Base-by-base conservation (phyloP, 2,113 vertebrate species). In the Ochotona curzoniae region DNA sequence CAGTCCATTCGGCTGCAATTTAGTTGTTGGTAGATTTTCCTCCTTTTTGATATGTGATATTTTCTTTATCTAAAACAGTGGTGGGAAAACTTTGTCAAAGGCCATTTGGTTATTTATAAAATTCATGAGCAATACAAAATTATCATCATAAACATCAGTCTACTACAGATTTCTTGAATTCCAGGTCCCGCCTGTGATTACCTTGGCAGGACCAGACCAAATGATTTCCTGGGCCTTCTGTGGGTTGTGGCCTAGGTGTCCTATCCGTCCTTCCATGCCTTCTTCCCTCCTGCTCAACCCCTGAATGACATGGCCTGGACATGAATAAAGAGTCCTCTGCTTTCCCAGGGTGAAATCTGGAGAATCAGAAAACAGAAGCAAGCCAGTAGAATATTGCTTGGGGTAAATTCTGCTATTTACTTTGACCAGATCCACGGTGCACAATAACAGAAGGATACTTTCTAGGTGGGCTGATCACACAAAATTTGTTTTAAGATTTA, bases 301-400 rank as follows among this genome's bases (percentile, higher is more conserved):
- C 38, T 44, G 38, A 44, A 44, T 10, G 18, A 73, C 35, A 25
- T 63, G 23, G 28, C 30, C 0, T 76, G 63, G 25, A 28, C 85
- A 84, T 76, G 30, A 71, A 64, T 26, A 69, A 67, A 89, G 30
- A 89, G 30, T 8, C 18, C 26, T 67, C 32, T 71, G 63, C 32
- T 90, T 89, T 83, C 81, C 8, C 75, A 25, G 26, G 89, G 28
- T 76, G 12, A 54, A 61, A 35, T 67, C 73, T 91, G 25, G n/a
- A 61, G 35, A 70, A 66, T 79, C 35, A 83, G 51, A 44, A 73
- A 87, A 51, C 35, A 90, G 60, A 87, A 87, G 82, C 12, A 91
- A 79, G 28, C 60, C 49, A 87, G 87, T 54, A 49, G 57, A 78
- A 75, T 85, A 73, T 11, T 73, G n/a, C 51, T 70, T 70, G 73